Base-by-base conservation (phyloP, 1,140 invertebrate species). In the Ceratosolen fusciceps region DNA sequence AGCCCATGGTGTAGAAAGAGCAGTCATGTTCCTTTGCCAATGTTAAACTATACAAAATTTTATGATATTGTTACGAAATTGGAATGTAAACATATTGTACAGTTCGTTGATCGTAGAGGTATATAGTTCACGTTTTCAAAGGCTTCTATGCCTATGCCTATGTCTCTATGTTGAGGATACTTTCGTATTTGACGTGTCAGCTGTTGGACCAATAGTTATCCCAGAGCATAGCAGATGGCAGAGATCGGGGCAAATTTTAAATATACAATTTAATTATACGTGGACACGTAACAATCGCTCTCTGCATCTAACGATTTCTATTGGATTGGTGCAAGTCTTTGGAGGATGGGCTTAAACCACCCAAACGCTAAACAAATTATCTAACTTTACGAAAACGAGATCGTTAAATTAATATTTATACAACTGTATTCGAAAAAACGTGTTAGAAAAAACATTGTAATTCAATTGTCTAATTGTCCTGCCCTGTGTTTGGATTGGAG, bases 21-120 rank as follows among this genome's bases (percentile, higher is more conserved):
- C 54, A 68, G 68, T 71, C 77, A 74, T 74, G 60, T 67, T 79
- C 16, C 54, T 19, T 31, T 54, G 0, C 4, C 37, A 37, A 10
- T 68, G 7, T 68, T 74, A 74, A 21, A 67, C 19, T 79, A 39
- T 58, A 5, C 21, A 43, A 68, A 79, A n/a, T 24, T 24, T 24
- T 43, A 67, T 70, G 67, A 74, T 74, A 39, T 34, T 65, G 21
- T 77, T 77, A 31, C 16, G 21, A 62, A 72, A 54, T 21, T 16
- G 34, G 26, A 43, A 34, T 65, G 16, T 54, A 65, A 76, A 76
- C 80, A 77, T 80, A 80, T 80, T 72, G 74, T 56, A 43, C 31
- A 29, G 37, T 43, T 58, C 24, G n/a, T 21, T 8, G 24, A 70
- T 47, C 19, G 1, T 3, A 12, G 26, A 58, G 39, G 31, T 26